phyloP scores from a whole-genome alignment of 2,113 vertebrate genomes.

The Gambusia holbrooki region DNA sequence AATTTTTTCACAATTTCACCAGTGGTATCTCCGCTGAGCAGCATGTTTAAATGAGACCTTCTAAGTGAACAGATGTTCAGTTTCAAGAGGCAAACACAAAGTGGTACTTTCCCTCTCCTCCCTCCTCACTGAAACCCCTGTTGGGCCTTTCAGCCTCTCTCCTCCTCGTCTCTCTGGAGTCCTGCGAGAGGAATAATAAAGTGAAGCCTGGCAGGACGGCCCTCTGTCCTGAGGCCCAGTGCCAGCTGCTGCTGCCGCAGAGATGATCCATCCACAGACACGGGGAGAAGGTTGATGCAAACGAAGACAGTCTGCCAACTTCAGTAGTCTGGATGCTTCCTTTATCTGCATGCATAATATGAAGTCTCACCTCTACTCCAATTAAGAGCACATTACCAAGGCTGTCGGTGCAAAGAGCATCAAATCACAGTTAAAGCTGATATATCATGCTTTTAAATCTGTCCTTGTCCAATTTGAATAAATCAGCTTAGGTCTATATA shows the following conservation, averaged over 20 bases:
- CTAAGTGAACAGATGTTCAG: neutral
- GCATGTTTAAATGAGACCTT: neutral
- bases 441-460: no score
- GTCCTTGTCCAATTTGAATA: no score
- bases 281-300: conserved; percentile 35
- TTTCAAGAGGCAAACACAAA: neutral
- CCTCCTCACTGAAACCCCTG: conserved; percentile 21
- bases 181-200: conserved; percentile 63
- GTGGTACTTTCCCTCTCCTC: neutral
- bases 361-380: neutral
- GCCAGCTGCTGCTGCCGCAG: conserved; percentile 68
- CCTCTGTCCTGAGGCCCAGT: conserved; percentile 51
- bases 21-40: neutral
- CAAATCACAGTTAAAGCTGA: no score
- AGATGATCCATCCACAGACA: conserved; percentile 56
- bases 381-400: neutral
- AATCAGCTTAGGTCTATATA: no score
- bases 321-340: neutral
- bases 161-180: conserved; percentile 32
- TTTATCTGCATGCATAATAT: conserved; percentile 16
- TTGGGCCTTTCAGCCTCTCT: conserved; percentile 24
- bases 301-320: neutral
- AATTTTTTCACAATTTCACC: neutral
- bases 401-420: neutral
- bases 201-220: conserved; percentile 43